Base-by-base conservation (phyloP, 2,797 vertebrate genomes). In the Gila robusta region DNA sequence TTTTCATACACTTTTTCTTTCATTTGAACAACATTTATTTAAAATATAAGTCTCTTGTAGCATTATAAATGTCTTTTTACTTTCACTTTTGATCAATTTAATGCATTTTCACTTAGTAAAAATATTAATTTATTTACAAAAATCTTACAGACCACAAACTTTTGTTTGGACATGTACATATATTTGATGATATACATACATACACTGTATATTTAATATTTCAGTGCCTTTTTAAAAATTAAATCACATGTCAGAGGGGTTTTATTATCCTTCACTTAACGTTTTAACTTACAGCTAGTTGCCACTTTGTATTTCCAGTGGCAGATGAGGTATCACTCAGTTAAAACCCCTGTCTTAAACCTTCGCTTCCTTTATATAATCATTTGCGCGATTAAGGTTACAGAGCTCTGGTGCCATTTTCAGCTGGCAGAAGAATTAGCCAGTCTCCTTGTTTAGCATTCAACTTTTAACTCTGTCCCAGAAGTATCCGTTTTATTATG, bases 401-500 rank as follows among this genome's bases (percentile, higher is more conserved):
- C 76, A 35, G 5, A 85, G 67, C 66, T 71, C 28, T 9, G 28
- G 37, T 3, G 21, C 52, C 52, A 71, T 85, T 85, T 85, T 79
- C 67, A 79, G 49, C 67, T 72, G 83, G 49, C 52, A 72, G 52
- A 84, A 37, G 71, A 77, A 80, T 49, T 26, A 69, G 66, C 41
- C 52, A 47, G 26, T 56, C 76, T 71, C 80, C 52, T 39, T 72
- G 62, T 86, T 26, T 14, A 64, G 71, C 66, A 21, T 74, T 83
- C 19, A 84, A 86, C 74, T 41, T 80, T 78, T 83, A 76, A 81
- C 67, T 81, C 70, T 1, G 56, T 86, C 59, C 82, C 79, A 44
- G 54, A 71, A 71, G 81, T 74, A 85, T 84, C 74, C 28, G n/a
- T 49, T 83, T 79, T 64, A 67, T 91, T 91, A 91, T 94, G 90